Percentiles rank a stretch among this genome's conserved stretches.
Conservation (phyloP, 2,888 invertebrate genomes). For the Cordylochernes scorpioides region DNA sequence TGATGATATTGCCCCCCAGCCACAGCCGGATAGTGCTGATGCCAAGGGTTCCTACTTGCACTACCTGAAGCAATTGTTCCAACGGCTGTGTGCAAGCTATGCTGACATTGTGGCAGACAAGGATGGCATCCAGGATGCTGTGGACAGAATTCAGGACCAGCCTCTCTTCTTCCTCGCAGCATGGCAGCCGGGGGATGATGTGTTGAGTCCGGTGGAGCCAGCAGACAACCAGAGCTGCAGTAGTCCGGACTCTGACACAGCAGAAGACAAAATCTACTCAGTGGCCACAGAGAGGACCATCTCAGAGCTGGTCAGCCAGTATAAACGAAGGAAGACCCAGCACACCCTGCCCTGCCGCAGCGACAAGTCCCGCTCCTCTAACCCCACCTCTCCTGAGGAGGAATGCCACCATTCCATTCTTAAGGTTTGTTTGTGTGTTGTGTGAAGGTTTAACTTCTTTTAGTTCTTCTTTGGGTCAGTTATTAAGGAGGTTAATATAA, state of each 20-base stretch:
- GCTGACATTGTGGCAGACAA: conserved; percentile 27
- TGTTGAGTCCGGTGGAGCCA: conserved; percentile 15
- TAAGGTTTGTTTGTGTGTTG: too few relatives aligned
- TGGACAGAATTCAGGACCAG: conserved; percentile 25
- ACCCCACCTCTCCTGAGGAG: too few relatives aligned
- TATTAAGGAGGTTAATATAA: too few relatives aligned
- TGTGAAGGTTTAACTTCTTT: too few relatives aligned
- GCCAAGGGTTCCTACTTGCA: too few relatives aligned
- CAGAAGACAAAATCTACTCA: conserved; percentile 20
- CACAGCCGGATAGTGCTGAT: too few relatives aligned
- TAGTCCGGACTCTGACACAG: conserved; percentile 8
- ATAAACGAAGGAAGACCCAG: conserved; percentile 28
- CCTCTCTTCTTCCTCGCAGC: conserved; percentile 32
- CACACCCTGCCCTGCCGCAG: conserved; percentile 17
- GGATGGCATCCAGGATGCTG: conserved; percentile 24
- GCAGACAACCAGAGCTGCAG: conserved; percentile 17
- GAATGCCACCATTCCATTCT: too few relatives aligned
- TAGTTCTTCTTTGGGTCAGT: too few relatives aligned
- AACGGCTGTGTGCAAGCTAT: conserved; percentile 27
- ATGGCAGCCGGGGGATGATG: conserved; percentile 31
- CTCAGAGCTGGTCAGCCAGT: conserved; percentile 27
- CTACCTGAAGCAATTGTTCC: conserved; percentile 25
- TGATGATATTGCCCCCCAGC: too few relatives aligned
- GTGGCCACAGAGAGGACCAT: conserved; percentile 26
- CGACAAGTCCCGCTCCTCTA: too few relatives aligned